phyloP scores from a whole-genome alignment of 2,797 vertebrate species.

The Hoplostethus mediterraneus region DNA sequence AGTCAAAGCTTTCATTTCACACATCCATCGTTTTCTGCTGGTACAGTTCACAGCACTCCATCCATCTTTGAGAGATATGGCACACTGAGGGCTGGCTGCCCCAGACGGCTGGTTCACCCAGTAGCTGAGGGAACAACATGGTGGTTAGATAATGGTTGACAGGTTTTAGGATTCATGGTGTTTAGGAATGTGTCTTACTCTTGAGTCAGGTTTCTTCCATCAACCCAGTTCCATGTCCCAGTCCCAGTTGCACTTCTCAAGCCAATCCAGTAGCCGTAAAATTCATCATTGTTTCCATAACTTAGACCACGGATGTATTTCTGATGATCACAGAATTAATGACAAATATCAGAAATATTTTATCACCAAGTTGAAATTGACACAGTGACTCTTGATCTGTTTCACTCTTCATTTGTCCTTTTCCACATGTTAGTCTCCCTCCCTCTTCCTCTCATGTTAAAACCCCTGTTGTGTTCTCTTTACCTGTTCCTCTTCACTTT shows the following conservation, averaged over 20 bases:
- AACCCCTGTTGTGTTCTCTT: not conserved
- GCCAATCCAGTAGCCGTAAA: conserved; percentile 66
- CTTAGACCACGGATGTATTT: conserved; percentile 4
- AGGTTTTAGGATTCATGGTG: not conserved
- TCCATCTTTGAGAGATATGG: accelerated
- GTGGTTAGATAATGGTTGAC: not conserved
- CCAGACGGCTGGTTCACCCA: accelerated
- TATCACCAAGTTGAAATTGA: not conserved
- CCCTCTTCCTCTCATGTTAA: too few species aligned
- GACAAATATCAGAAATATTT: conserved; percentile 3
- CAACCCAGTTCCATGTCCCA: conserved; percentile 62
- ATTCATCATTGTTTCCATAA: accelerated
- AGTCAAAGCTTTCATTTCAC: conserved; percentile 34
- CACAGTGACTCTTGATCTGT: accelerated
- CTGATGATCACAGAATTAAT: conserved; percentile 35
- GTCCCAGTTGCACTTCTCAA: conserved; percentile 19
- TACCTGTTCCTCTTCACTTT: conserved; percentile 44
- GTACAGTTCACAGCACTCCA: accelerated
- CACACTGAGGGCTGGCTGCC: conserved; percentile 2
- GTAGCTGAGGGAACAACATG: conserved; percentile 24
- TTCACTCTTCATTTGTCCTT: too few species aligned
- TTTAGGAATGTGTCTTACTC: conserved; percentile 37
- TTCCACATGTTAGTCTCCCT: too few species aligned
- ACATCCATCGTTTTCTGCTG: conserved; percentile 19
- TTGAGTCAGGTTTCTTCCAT: conserved; percentile 10